Conservation (phyloP, 2,113 vertebrate genomes). For the Sebastes schlegelii region DNA sequence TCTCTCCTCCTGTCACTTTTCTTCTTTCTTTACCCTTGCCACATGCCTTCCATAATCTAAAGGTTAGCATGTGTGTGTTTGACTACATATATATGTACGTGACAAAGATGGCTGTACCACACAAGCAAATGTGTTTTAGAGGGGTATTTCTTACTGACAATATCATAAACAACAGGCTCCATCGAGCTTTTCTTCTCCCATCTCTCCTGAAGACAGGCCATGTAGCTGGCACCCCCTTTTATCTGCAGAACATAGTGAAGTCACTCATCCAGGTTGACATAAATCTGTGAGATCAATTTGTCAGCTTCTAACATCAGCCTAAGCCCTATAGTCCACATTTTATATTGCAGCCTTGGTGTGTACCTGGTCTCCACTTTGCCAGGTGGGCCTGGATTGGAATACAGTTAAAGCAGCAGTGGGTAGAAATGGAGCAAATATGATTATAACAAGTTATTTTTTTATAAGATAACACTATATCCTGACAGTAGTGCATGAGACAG, state of each 20-base stretch:
- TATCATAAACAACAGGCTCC: constrained; percentile 16
- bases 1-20: background rate
- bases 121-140: background rate
- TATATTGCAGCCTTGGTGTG: background rate
- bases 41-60: background rate
- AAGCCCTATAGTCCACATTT: background rate
- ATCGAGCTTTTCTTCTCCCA: background rate
- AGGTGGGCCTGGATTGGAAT: background rate
- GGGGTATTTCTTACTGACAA: background rate
- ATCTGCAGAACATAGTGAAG: constrained; percentile 1
- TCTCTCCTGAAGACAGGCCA: constrained; percentile 8
- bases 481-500: too few relatives aligned
- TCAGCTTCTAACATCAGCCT: background rate
- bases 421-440: too few relatives aligned
- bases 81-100: too few relatives aligned
- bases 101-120: background rate
- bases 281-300: constrained; percentile 7
- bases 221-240: constrained; percentile 15
- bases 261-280: constrained; percentile 2
- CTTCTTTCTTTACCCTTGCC: background rate
- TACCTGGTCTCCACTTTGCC: background rate
- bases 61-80: too few relatives aligned
- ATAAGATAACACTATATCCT: too few relatives aligned
- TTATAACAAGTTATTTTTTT: too few relatives aligned
- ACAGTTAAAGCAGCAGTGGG: background rate